These are phyloP conservation scores for Trichomycterus rosablanca DNA, from an alignment of 2,113 vertebrate genomes.

Conservation along the genomic window DNA sequence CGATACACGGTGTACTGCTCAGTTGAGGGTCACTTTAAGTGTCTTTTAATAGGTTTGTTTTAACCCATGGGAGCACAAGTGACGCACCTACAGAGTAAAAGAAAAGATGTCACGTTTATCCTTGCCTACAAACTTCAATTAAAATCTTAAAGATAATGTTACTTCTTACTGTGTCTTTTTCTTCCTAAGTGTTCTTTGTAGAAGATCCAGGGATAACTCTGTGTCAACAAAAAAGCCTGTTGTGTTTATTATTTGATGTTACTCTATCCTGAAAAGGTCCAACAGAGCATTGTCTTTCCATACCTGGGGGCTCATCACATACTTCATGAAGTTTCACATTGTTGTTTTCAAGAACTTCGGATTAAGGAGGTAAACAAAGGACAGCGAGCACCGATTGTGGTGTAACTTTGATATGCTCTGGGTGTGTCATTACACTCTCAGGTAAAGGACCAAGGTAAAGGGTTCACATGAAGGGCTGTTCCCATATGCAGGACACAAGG, in stretches of 20 bases:
- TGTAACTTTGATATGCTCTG: slow-evolving; percentile 33
- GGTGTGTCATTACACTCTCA: slow-evolving; percentile 53
- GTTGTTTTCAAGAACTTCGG: slow-evolving; percentile 32
- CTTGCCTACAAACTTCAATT: neutral
- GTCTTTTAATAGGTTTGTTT: neutral
- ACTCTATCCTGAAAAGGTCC: slow-evolving; percentile 26
- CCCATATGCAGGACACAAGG: slow-evolving; percentile 31
- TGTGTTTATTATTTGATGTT: slow-evolving; percentile 35
- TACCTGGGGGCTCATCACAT: slow-evolving; percentile 35
- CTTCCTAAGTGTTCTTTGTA: slow-evolving; percentile 11
- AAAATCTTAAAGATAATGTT: slow-evolving; percentile 6
- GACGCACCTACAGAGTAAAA: neutral
- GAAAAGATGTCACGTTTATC: neutral
- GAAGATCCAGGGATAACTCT: slow-evolving; percentile 28
- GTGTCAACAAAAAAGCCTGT: slow-evolving; percentile 34
- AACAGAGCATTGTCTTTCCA: slow-evolving; percentile 35
- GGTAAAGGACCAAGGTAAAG: slow-evolving; percentile 34
- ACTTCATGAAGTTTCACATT: slow-evolving; percentile 44
- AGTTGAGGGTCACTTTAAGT: too few relatives aligned
- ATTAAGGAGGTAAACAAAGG: slow-evolving; percentile 43
- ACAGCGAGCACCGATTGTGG: slow-evolving; percentile 44
- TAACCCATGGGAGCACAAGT: neutral
- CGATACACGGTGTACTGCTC: too few relatives aligned
- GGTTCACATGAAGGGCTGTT: slow-evolving; percentile 47
- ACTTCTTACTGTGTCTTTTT: slow-evolving; percentile 11